phyloP scores from a whole-genome alignment of 2,888 invertebrate genomes.

The Lasiommata megera region DNA sequence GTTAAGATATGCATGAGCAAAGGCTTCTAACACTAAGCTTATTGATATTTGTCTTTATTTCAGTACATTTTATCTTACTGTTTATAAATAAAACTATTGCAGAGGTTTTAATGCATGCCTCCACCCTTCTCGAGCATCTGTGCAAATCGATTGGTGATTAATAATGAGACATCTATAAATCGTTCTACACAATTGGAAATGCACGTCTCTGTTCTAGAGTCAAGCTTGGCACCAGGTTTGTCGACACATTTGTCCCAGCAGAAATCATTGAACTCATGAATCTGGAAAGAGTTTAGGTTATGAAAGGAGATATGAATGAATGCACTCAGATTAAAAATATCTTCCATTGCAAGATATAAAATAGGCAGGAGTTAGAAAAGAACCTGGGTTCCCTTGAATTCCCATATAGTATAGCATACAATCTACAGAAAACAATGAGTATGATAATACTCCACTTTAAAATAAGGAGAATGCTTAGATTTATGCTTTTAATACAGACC shows the following conservation, averaged over 20 bases:
- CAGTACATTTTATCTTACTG: neutral
- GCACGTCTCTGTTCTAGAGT: slow-evolving; percentile 94
- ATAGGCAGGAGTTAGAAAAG: no score
- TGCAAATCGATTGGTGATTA: slow-evolving; percentile 94
- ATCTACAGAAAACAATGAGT: no score
- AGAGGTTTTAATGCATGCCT: slow-evolving; percentile 66
- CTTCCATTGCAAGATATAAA: no score
- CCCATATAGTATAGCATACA: no score
- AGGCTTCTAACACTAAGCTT: no score
- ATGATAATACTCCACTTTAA: no score
- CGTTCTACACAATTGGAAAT: slow-evolving; percentile 95
- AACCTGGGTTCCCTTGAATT: no score
- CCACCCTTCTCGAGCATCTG: slow-evolving; percentile 90
- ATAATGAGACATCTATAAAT: slow-evolving; percentile 94
- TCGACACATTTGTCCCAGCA: slow-evolving; percentile 99
- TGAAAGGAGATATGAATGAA: no score
- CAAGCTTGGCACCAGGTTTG: slow-evolving; percentile 92
- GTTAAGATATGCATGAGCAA: no score
- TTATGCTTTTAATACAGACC: no score
- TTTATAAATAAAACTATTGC: neutral
- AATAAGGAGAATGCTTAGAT: no score
- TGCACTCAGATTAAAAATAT: no score
- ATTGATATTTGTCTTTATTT: neutral
- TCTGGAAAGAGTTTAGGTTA: slow-evolving; percentile 78
- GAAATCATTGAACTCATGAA: slow-evolving; percentile 95